Evolutionary conservation across 1,140 invertebrate species (phyloP).

Genomic region (Drosophila hydei): DNA sequence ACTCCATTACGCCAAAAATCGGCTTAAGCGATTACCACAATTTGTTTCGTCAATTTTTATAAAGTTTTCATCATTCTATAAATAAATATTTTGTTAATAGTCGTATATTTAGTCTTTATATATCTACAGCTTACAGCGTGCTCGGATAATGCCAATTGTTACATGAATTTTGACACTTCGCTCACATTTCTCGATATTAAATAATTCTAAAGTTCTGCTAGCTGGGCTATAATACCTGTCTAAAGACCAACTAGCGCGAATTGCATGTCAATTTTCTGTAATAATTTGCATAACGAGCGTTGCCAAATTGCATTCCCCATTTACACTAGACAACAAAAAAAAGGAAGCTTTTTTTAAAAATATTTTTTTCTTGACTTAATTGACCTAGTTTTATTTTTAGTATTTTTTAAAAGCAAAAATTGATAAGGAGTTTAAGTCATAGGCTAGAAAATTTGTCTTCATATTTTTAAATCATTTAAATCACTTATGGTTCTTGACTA

Average conservation of each 20-base stretch:
- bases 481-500: background rate
- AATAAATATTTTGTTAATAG: constrained; percentile 39
- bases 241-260: constrained; percentile 29
- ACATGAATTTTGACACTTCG: constrained; percentile 77
- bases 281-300: constrained; percentile 60
- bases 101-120: constrained; percentile 5
- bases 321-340: constrained; percentile 31
- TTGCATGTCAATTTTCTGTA: constrained; percentile 68
- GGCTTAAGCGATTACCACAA: background rate
- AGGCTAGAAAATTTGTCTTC: too few species aligned
- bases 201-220: constrained; percentile 13
- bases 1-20: background rate
- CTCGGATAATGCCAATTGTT: constrained; percentile 82
- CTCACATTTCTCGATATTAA: constrained; percentile 27
- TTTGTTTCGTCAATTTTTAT: constrained; percentile 18
- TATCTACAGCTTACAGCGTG: constrained; percentile 40
- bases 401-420: background rate
- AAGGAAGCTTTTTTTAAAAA: background rate
- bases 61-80: constrained; percentile 36
- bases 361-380: too few species aligned
- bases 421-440: too few species aligned
- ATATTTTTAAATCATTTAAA: too few species aligned
- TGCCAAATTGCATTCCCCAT: constrained; percentile 31
- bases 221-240: background rate
- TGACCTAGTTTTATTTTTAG: background rate